A percentile compares a stretch with the other conserved stretches of the same genome.
These are phyloP conservation scores for Drosophila willistoni DNA, from an alignment of 1,140 invertebrate genomes.

Conservation along the genomic window DNA sequence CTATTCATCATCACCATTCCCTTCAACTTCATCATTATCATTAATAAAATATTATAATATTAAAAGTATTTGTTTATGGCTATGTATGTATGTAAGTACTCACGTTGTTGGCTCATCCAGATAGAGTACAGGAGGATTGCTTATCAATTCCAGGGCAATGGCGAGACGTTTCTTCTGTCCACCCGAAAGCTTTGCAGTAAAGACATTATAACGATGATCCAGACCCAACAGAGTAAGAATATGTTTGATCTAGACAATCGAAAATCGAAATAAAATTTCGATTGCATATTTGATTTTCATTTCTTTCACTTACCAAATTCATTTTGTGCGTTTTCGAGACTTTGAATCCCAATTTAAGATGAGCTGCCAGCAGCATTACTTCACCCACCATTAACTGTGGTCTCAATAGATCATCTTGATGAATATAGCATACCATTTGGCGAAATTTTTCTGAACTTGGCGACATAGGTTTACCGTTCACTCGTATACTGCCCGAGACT, in stretches of 20 bases:
- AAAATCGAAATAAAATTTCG: not conserved
- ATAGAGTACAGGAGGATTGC: slow-evolving; percentile 95
- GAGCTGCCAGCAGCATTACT: slow-evolving; percentile 92
- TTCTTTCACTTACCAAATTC: slow-evolving; percentile 55
- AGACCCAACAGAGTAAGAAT: slow-evolving; percentile 89
- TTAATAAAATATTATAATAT: slow-evolving; percentile 35
- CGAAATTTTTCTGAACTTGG: slow-evolving; percentile 87
- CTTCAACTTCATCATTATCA: slow-evolving; percentile 22
- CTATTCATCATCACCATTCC: slow-evolving; percentile 11
- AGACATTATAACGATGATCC: slow-evolving; percentile 87
- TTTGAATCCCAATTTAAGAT: slow-evolving; percentile 91
- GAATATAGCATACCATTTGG: slow-evolving; percentile 94
- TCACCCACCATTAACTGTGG: slow-evolving; percentile 92
- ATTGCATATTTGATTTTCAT: not conserved
- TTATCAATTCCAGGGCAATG: slow-evolving; percentile 93
- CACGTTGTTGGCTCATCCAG: slow-evolving; percentile 97
- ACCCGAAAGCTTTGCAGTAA: slow-evolving; percentile 90
- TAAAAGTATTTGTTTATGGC: no score
- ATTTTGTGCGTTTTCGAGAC: slow-evolving; percentile 83
- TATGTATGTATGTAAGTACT: slow-evolving; percentile 66
- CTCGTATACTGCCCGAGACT: slow-evolving; percentile 87
- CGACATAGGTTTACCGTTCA: slow-evolving; percentile 90
- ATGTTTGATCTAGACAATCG: slow-evolving; percentile 84
- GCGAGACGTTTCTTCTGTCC: slow-evolving; percentile 94
- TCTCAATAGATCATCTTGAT: slow-evolving; percentile 94